Base-by-base conservation (phyloP, 1,140 invertebrate species). In the Brevipalpus yothersi region DNA sequence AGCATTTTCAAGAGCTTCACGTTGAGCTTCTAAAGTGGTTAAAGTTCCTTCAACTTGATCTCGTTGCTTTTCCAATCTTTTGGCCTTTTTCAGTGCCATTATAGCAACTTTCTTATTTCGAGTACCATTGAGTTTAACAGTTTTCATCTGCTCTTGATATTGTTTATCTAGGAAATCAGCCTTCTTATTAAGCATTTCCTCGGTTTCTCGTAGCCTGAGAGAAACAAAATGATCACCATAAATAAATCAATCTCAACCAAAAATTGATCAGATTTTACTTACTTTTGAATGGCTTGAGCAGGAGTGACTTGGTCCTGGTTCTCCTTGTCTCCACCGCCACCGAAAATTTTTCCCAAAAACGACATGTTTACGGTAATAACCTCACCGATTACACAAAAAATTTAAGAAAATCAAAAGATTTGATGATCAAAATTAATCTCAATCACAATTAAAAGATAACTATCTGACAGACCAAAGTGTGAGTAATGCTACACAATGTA, bases 51-150 rank as follows among this genome's bases (percentile, higher is more conserved):
- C 95, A 66, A 98, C 96, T 77, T 98, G 92, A 65, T 86, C 83
- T 9, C 98, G 74, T 70, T 97, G 91, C 69, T 95, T 95, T 69
- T 98, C 93, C 72, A 88, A 89, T 17, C 92, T 76, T 77, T 98
- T 97, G 77, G 98, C 98, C 66, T 90, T 80, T 75, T 97, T 98
- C 19, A 99, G 75, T 2, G 95, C 95, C 71, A 91, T 86, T 61
- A 99, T 79, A 15, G 93, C 94, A 72, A 86, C 87, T 92, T 93
- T 75, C 77, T 95, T 99, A 71, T 98, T 98, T 75, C 91, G 95
- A 0, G 86, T 84, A 55, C 87, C 93, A 79, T 97, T 83, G 72
- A 90, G 88, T 69, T 80, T 89, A 8, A 93, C 93, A 54, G 78
- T 80, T 41, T 76, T 75, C 59, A 94, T 71, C 75, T 97, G 92